Evolutionary conservation across 2,113 vertebrate genomes (phyloP).

Genomic region (Scomber scombrus): DNA sequence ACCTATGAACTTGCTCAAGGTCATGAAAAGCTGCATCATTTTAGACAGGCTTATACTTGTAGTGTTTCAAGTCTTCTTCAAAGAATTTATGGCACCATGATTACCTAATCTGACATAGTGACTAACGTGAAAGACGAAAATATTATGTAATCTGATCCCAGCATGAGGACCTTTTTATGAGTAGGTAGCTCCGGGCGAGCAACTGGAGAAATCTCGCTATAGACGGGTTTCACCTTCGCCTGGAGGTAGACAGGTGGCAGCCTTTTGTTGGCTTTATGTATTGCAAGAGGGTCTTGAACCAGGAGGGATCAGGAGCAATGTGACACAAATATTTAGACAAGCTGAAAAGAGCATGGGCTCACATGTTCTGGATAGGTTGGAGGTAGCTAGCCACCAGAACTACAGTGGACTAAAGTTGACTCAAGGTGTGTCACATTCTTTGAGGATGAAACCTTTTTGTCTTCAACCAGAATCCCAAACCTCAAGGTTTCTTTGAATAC

Average conservation of each 20-base stretch:
- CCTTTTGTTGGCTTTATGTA: conserved; percentile 28
- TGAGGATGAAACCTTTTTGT: background rate
- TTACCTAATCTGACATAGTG: too few relatives aligned
- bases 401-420: too few relatives aligned
- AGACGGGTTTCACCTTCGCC: conserved; percentile 8
- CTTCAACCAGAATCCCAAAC: background rate
- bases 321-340: conserved; percentile 54
- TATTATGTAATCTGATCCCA: too few relatives aligned
- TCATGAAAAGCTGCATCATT: too few relatives aligned
- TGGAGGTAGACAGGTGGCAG: conserved; percentile 57
- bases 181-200: conserved; percentile 23
- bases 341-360: background rate
- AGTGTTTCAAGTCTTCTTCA: too few relatives aligned
- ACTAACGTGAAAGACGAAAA: too few relatives aligned
- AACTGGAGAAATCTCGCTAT: conserved; percentile 26
- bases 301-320: background rate
- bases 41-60: too few relatives aligned
- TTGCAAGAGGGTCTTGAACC: background rate
- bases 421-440: background rate
- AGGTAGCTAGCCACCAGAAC: background rate
- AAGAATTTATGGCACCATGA: too few relatives aligned
- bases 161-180: conserved; percentile 29
- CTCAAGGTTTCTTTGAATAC: conserved; percentile 11
- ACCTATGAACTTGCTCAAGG: too few relatives aligned
- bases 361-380: background rate